phyloP scores from a whole-genome alignment of 2,113 vertebrate genomes.

The Struthidea cinerea region DNA sequence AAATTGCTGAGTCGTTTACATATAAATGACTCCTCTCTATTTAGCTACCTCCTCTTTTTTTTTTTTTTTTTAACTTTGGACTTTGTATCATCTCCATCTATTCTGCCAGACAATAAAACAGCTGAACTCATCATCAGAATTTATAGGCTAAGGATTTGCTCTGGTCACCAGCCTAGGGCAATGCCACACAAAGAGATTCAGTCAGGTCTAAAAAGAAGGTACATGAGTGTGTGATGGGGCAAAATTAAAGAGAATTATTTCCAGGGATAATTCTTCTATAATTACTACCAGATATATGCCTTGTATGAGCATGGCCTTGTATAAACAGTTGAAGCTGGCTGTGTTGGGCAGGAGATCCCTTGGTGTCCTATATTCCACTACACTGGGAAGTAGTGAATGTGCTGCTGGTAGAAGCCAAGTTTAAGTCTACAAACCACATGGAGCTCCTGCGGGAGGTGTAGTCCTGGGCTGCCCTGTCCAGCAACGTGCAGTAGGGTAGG shows the following conservation, averaged over 20 bases:
- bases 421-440: background rate
- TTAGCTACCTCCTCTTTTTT: background rate
- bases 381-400: background rate
- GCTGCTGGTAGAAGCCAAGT: background rate
- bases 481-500: fast-evolving
- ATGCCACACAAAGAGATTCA: background rate
- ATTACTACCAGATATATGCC: background rate
- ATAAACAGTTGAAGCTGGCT: background rate
- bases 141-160: constrained; percentile 16
- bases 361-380: background rate
- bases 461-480: background rate
- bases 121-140: constrained; percentile 36
- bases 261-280: background rate
- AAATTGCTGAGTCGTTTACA: constrained; percentile 40
- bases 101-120: constrained; percentile 35
- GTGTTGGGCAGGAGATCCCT: background rate
- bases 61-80: background rate
- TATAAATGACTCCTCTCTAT: constrained; percentile 20
- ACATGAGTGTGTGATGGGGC: too few relatives aligned
- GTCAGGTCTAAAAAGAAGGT: background rate
- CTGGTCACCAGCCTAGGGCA: constrained; percentile 13
- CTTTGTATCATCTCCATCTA: constrained; percentile 25
- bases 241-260: background rate
- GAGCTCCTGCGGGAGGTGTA: background rate
- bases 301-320: background rate